A percentile compares a stretch with the other conserved stretches of the same genome.
Conservation (phyloP, 2,888 invertebrate species). For the Hirtodrosophila trivittata region DNA sequence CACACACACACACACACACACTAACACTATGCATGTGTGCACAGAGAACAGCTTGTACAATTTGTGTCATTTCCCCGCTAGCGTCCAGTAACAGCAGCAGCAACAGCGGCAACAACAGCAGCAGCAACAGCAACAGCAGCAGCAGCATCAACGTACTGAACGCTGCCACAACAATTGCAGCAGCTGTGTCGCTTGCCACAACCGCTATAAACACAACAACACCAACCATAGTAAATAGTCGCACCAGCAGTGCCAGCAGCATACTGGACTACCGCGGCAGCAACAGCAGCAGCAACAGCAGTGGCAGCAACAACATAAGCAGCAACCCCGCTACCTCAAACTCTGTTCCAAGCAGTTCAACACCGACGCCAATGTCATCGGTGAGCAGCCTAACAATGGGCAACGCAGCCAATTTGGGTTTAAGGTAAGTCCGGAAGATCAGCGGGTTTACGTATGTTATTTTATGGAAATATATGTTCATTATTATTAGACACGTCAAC, state of each 20-base stretch:
- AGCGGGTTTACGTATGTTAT: background rate
- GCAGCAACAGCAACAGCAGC: slow-evolving; percentile 58
- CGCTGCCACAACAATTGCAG: slow-evolving; percentile 68
- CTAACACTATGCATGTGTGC: slow-evolving; percentile 32
- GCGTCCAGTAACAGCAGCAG: slow-evolving; percentile 61
- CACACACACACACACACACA: slow-evolving; percentile 23
- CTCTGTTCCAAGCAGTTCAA: slow-evolving; percentile 34
- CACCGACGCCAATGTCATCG: slow-evolving; percentile 54
- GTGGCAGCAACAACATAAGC: slow-evolving; percentile 26
- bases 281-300: slow-evolving; percentile 27
- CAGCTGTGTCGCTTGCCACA: slow-evolving; percentile 65
- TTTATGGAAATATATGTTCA: background rate
- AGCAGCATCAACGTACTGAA: slow-evolving; percentile 55
- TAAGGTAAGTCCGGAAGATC: slow-evolving; percentile 61
- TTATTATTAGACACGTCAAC: slow-evolving; percentile 50
- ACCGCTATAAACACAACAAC: slow-evolving; percentile 71
- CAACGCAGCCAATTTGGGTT: slow-evolving; percentile 47
- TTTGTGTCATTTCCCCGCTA: slow-evolving; percentile 51
- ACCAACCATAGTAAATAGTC: slow-evolving; percentile 61
- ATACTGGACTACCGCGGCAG: slow-evolving; percentile 54
- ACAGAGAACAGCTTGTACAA: slow-evolving; percentile 43
- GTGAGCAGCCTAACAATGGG: slow-evolving; percentile 40
- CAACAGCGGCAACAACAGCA: slow-evolving; percentile 53
- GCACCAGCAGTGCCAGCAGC: slow-evolving; percentile 46
- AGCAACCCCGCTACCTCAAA: slow-evolving; percentile 29